Conservation (phyloP, 2,113 vertebrate species). For the Scomber scombrus region DNA sequence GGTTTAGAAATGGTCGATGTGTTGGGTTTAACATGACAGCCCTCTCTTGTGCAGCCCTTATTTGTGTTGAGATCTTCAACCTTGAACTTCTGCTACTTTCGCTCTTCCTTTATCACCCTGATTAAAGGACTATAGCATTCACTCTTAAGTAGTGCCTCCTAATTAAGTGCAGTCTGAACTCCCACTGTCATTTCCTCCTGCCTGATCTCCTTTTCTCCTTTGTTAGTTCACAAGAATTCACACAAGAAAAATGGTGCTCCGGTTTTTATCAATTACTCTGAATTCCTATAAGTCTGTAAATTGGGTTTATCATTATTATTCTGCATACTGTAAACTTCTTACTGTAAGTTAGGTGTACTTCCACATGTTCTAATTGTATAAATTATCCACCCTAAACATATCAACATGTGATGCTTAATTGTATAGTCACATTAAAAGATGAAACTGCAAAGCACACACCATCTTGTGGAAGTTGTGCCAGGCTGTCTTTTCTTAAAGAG, state of each 20-base stretch:
- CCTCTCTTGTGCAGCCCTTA: slow-evolving; percentile 6
- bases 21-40: slow-evolving; percentile 14
- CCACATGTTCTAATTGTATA: neutral
- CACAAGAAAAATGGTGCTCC: neutral
- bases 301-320: slow-evolving; percentile 9
- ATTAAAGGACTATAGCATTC: slow-evolving; percentile 49
- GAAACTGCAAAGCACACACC: neutral
- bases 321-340: neutral
- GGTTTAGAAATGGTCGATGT: neutral
- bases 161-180: slow-evolving; percentile 59
- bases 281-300: slow-evolving; percentile 35
- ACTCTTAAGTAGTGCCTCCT: slow-evolving; percentile 38
- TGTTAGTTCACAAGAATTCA: slow-evolving; percentile 29
- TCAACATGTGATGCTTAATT: neutral
- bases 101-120: slow-evolving; percentile 41
- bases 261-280: slow-evolving; percentile 30
- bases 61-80: slow-evolving; percentile 36
- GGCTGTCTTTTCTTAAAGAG: neutral
- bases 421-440: neutral
- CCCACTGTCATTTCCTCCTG: slow-evolving; percentile 20
- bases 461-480: neutral
- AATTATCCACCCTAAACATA: neutral
- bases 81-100: slow-evolving; percentile 32
- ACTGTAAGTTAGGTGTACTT: neutral
- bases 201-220: slow-evolving; percentile 27